Base-by-base conservation (phyloP, 2,888 invertebrate genomes). In the Thyatira batis region DNA sequence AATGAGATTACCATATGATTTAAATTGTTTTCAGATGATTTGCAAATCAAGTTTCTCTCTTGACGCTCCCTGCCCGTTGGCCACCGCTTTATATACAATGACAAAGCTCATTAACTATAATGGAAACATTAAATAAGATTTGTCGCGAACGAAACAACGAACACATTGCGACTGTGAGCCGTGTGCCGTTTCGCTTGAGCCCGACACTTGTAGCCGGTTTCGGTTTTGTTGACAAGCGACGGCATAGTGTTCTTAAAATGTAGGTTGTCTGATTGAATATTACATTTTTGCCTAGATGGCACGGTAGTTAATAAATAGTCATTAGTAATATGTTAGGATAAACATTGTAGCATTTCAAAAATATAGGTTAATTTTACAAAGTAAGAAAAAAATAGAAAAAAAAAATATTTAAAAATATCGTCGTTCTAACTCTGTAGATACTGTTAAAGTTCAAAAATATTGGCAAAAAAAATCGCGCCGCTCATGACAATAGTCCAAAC, bases 101-200 rank as follows among this genome's bases (percentile, higher is more conserved):
- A 45, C 53, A 49, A 51, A 28, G 39, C 52, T 65, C 56, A 69
- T 69, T 66, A 63, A 53, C 62, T 65, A 63, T 58, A 65, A 60
- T 60, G 49, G 52, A 57, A 52, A 49, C 59, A 58, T 55, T 57
- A 55, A 46, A 58, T 54, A 44, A 20, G 50, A 54, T 49, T 23
- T 23, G 52, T 43, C 43, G 45, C 33, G 20, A 46, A 8, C 13
- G 13, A 46, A 27, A 17, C 27, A 27, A 27, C 27, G n/a, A 46
- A 46, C 2, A 46, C 17, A 27, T 28, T 20, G 17, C 13, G 27
- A 27, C 27, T 48, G 27, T 45, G 33, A 13, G 13, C 25, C 13
- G n/a, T 9, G 0, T 13, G 3, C 20, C 17, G 17, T 17, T 10
- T 27, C 17, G 48, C 48, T 48, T 20, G 48, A 27, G 27, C 17